Base-by-base conservation (phyloP, 1,140 invertebrate species). In the Geopemphigus sp. region DNA sequence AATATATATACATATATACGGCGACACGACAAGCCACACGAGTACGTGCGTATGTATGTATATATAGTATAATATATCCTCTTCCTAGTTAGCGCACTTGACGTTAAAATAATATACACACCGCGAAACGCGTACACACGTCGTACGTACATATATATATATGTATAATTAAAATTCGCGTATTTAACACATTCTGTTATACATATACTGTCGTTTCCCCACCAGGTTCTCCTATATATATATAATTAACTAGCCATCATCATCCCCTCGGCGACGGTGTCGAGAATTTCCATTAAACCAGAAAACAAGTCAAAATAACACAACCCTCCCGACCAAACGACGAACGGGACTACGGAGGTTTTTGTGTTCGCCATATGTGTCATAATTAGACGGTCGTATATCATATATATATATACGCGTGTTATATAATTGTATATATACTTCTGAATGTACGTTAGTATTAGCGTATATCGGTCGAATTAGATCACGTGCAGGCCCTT, bases 211-310 rank as follows among this genome's bases (percentile, higher is more conserved):
- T 47, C 64, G 54, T 57, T 8, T 6, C 53, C 50, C 29, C 32
- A 22, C 19, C 64, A 39, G 39, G 64, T 68, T 45, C 39, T 19
- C 5, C n/a, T 45, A 15, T 29, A n/a, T n/a, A n/a, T n/a, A n/a
- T n/a, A 53, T 74, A 74, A 74, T 74, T 74, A 74, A 74, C 72
- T 59, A 74, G 72, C 72, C 54, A 32, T 74, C n/a, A n/a, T n/a
- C 54, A 56, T 54, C 50, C 24, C 47, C 24, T 6, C 50, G 39
- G 5, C 1, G 22, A 26, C 15, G 32, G 73, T 59, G 54, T 59
- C 56, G 73, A 76, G 73, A 59, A 57, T 59, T 61, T 59, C 73
- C 73, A 76, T 59, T 59, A 76, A 59, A 76, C 54, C 45, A 39
- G 73, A 76, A 76, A 76, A 76, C 56, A 45, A 59, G 73, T 76